Evolutionary conservation across 2,113 vertebrate species (phyloP).

Genomic region (Sitta europaea): DNA sequence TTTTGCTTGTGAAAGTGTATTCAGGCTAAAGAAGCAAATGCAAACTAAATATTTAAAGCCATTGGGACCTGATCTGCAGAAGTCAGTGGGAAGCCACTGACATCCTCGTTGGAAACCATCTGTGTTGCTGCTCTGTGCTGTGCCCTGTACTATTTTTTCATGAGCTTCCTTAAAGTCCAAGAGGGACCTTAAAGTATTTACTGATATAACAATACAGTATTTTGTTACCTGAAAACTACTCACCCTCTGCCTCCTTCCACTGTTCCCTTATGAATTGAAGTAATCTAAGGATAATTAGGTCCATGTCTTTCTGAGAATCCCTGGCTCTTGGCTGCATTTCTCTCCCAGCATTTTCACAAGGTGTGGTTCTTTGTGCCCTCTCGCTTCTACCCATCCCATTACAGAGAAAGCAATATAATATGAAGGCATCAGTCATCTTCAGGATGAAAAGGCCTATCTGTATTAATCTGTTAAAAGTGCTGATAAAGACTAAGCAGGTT

Average conservation of each 20-base stretch:
- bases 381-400: not conserved
- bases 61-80: not conserved
- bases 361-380: not conserved
- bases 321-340: not conserved
- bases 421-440: not conserved
- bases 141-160: not conserved
- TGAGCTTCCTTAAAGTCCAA: not conserved
- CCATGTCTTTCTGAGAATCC: not conserved
- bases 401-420: not conserved
- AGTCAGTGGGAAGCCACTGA: not conserved
- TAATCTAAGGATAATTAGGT: not conserved
- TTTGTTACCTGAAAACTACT: not conserved
- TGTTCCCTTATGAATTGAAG: not conserved
- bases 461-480: not conserved
- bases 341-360: not conserved
- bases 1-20: not conserved
- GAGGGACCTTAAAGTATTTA: not conserved
- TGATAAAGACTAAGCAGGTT: not conserved
- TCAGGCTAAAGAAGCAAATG: not conserved
- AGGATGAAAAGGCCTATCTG: not conserved
- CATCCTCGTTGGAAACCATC: not conserved
- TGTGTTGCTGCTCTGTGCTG: not conserved
- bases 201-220: not conserved
- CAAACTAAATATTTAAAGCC: not conserved
- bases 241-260: not conserved